Conservation (phyloP, 2,113 vertebrate species). For the Callionymus lyra region DNA sequence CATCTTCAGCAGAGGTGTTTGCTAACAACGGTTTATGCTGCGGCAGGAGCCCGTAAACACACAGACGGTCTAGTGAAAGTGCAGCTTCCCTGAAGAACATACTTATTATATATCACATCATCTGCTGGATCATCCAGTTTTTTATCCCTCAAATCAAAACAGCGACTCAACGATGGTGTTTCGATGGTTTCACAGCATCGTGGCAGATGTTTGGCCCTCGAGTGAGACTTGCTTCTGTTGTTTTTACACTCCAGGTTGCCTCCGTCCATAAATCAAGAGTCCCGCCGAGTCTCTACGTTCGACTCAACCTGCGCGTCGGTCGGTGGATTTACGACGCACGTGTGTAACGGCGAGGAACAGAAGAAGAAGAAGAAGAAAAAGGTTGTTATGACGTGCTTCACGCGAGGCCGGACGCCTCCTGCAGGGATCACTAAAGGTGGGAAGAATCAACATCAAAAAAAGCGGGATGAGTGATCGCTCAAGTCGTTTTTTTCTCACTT, state of each 20-base stretch:
- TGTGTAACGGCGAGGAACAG: conserved; percentile 32
- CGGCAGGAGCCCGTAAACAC: too few species aligned
- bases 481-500: conserved; percentile 22
- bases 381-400: too few species aligned
- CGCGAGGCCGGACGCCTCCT: conserved; percentile 1
- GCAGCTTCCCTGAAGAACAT: too few species aligned
- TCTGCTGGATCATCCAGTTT: too few species aligned
- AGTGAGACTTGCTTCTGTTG: conserved; percentile 51
- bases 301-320: conserved; percentile 35
- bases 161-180: background rate
- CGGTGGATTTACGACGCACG: conserved; percentile 45
- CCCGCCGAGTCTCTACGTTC: conserved; percentile 27
- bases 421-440: conserved; percentile 21
- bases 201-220: conserved; percentile 35
- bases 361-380: conserved; percentile 55
- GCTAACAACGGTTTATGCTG: too few species aligned
- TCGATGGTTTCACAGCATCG: conserved; percentile 43
- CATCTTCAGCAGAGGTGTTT: too few species aligned
- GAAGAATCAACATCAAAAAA: conserved; percentile 28
- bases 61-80: too few species aligned
- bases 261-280: conserved; percentile 52
- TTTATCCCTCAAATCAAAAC: too few species aligned
- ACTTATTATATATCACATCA: too few species aligned
- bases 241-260: conserved; percentile 57
- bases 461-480: conserved; percentile 7